Evolutionary conservation across 2,888 invertebrate species (phyloP), one percentile per base, ranked within the genome.

Genomic region (Ennomos fuscantarius): DNA sequence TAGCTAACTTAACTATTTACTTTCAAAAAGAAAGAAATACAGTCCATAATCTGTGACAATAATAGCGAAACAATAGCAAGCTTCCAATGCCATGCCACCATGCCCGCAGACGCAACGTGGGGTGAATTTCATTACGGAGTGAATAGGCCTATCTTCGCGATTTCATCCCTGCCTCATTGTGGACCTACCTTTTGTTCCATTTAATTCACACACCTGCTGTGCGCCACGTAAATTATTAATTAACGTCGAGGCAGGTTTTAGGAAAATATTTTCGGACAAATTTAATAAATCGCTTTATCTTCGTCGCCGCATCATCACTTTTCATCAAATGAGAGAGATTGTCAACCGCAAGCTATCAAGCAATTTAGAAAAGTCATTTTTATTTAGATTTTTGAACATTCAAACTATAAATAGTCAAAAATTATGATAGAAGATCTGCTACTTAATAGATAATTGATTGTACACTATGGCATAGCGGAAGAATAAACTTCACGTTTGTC

Each of bases 201-300:
- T 77, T 76, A 73, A 78, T 74, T 74, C 76, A 67, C 62, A 66
- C 75, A 73, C 73, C 74, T 74, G 69, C 60, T 66, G 52, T 63
- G 45, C 36, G 47, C 36, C 13, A 39, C 15, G 41, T 48, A 40
- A 24, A 51, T 60, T 51, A 55, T 47, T 58, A 32, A 58, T 53
- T 58, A 44, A 54, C 54, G 45, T 45, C 15, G 24, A 36, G 15
- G 36, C 31, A 12, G 43, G 37, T n/a, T 12, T 42, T 3, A 24
- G 24, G 24, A 24, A 24, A 24, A 24, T 24, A 24, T 24, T 24
- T 24, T 24, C 24, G 24, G 24, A 24, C 24, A 6, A 45, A n/a
- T n/a, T n/a, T 33, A 31, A 8, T 32, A 47, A 32, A 31, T 6
- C 8, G 12, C n/a, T 9, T 44, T n/a, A 32, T 24, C 42, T 24